Base-by-base conservation (phyloP, 2,888 invertebrate genomes). In the Blastobasis adustella region DNA sequence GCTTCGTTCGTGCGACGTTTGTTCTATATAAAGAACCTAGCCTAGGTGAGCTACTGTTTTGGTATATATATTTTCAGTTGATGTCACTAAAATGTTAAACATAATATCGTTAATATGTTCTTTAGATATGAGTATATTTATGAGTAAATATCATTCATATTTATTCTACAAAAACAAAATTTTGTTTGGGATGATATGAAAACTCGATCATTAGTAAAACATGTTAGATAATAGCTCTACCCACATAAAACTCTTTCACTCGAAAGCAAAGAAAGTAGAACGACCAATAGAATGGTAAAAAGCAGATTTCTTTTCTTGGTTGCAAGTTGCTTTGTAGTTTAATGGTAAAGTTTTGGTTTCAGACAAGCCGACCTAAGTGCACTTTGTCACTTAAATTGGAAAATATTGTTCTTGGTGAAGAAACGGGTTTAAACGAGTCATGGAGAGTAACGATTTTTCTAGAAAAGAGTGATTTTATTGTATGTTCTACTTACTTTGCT, bases 351-450 rank as follows among this genome's bases (percentile, higher is more conserved):
- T 86, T 86, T 86, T 83, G 81, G 85, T 85, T 84, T 81, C 79
- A 78, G 73, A 79, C 79, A 76, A 77, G 78, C 76, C 79, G 79
- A 77, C 78, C 81, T 86, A 85, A 86, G 86, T 86, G 86, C 86
- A 86, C 86, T 86, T 85, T 86, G 83, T 86, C 86, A 82, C 83
- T 82, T 85, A 85, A 82, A 86, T 85, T 85, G 85, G 77, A 86
- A 86, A 86, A 86, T 86, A 86, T 86, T 80, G 85, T 82, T 79
- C 79, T 78, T 73, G 58, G 69, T 65, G 63, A 76, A 74, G 78
- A 76, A 80, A 75, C 71, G 66, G 63, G 62, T 67, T 50, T 54
- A 49, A 57, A 39, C 49, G 10, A 39, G 42, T 45, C 47, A 52
- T 44, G 5, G 65, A 69, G 69, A 42, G 5, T 69, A 74, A 72